Percentiles rank a stretch among this genome's conserved stretches.
Evolutionary conservation across 2,888 invertebrate genomes (phyloP).

Genomic region (Papilio demoleus): DNA sequence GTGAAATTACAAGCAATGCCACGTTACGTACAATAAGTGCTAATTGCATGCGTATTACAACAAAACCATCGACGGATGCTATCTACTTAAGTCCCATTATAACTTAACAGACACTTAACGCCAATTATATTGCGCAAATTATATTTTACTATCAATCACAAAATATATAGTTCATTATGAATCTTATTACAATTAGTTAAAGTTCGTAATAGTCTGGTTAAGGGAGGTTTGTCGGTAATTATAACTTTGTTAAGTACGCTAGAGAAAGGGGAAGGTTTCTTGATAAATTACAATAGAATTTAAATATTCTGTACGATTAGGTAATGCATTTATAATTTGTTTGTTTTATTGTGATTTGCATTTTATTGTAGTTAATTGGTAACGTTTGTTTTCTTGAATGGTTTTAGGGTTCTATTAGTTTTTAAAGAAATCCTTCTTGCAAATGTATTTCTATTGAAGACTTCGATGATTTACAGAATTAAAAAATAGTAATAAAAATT

Average conservation of each 20-base stretch:
- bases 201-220: constrained; percentile 28
- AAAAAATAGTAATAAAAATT: too few relatives aligned
- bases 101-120: constrained; percentile 79
- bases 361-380: constrained; percentile 77
- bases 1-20: constrained; percentile 60
- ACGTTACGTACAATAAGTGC: constrained; percentile 63
- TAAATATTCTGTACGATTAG: constrained; percentile 70
- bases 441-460: neutral
- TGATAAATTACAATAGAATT: constrained; percentile 77
- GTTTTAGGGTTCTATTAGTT: constrained; percentile 42
- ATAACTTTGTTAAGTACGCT: constrained; percentile 46
- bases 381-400: constrained; percentile 59
- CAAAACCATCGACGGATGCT: constrained; percentile 66
- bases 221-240: constrained; percentile 5
- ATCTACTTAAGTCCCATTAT: constrained; percentile 78
- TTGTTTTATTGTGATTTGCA: constrained; percentile 77
- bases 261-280: constrained; percentile 73
- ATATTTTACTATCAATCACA: constrained; percentile 42
- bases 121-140: constrained; percentile 66
- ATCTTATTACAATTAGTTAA: constrained; percentile 49
- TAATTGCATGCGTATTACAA: constrained; percentile 70
- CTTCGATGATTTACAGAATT: neutral
- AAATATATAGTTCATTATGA: constrained; percentile 42
- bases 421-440: neutral
- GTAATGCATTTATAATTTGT: constrained; percentile 80